phyloP scores from a whole-genome alignment of 2,888 invertebrate species.

The Globia sparganii region DNA sequence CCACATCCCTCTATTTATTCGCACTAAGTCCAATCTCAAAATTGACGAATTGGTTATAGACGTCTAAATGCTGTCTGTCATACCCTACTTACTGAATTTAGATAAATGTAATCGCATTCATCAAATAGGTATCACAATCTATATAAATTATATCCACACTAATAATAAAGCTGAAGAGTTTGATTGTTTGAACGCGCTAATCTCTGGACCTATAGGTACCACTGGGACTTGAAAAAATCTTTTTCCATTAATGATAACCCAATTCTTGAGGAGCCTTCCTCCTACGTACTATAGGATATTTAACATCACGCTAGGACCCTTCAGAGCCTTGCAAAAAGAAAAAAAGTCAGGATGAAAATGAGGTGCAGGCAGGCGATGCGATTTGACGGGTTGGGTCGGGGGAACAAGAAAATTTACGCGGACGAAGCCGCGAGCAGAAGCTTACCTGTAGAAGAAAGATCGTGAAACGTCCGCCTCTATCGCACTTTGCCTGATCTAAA shows the following conservation, averaged over 20 bases:
- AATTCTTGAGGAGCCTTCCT: not conserved
- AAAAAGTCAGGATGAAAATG: not conserved
- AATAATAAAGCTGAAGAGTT: too few species aligned
- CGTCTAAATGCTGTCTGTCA: too few species aligned
- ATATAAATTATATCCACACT: too few species aligned
- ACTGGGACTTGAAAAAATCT: too few species aligned
- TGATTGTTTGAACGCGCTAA: too few species aligned
- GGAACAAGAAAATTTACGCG: not conserved
- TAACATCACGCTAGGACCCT: too few species aligned
- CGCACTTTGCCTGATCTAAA: not conserved
- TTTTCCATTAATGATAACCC: not conserved
- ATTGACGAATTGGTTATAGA: too few species aligned
- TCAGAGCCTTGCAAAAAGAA: too few species aligned
- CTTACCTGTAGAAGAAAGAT: not conserved
- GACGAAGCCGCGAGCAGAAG: not conserved
- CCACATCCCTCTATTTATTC: too few species aligned
- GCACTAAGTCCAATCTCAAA: too few species aligned
- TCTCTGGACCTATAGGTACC: too few species aligned
- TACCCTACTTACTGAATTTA: not conserved
- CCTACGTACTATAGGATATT: too few species aligned
- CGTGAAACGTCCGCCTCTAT: not conserved
- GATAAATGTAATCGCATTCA: not conserved
- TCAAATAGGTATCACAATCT: not conserved
- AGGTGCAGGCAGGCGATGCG: not conserved
- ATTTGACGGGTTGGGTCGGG: not conserved